Evolutionary conservation across 2,113 vertebrate species (phyloP), one percentile per base, ranked within the genome.

Genomic region (Epinephelus lanceolatus): DNA sequence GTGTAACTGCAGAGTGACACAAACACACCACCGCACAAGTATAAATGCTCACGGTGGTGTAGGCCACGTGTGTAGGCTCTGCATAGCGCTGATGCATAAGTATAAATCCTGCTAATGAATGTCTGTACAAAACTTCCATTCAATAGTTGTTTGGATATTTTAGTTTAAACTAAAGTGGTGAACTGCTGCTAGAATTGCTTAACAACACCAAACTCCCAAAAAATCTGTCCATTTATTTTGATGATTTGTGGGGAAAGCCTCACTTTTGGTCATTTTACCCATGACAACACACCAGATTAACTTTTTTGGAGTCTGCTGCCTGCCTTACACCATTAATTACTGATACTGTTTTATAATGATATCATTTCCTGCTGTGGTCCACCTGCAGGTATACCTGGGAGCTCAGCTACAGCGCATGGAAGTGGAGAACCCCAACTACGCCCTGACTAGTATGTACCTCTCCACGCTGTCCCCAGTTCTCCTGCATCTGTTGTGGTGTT

Each of bases 361-460:
- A 60, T 71, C 27, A 60, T 65, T 79, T 86, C 25, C 77, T 76
- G 45, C 77, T 76, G 45, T 91, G 63, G 23, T 77, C 75, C 56
- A 51, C 33, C 42, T 87, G 30, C 68, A 94, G 93, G 97, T 99
- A 51, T 99, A 99, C 94, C 94, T 99, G 88, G 97, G 94, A 92
- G 97, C 98, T 30, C 98, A 99, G 85, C 94, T 99, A 93, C 97
- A 99, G 86, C 97, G 98, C 15, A 96, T 99, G 96, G 98, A 99
- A 93, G 92, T 98, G 89, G 98, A 99, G 94, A 99, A 98, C 90
- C 98, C 98, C 78, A 99, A 97, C 96, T 99, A 96, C 76, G 98
- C 98, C 87, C 95, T 99, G 87, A 99, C 98, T 80, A 99, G 98
- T 99, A 96, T 85, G 97, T 91, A 40, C 61, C 52, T 49, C 30